Percentiles rank a stretch among this genome's conserved stretches.
phyloP scores from a whole-genome alignment of 2,113 vertebrate genomes.

The Macroglossus sobrinus region DNA sequence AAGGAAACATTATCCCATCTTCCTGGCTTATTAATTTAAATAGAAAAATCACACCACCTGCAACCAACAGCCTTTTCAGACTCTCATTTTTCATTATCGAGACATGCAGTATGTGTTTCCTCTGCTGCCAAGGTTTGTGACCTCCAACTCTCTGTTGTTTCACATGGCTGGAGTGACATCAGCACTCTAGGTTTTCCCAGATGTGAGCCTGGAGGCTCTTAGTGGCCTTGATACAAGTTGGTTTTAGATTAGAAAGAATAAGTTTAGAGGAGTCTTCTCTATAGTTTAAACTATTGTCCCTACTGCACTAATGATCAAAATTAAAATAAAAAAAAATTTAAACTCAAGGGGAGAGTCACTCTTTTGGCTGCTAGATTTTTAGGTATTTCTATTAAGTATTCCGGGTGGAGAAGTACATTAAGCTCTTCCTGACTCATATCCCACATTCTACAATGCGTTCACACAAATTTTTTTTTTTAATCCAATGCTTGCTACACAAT shows the following conservation, averaged over 20 bases:
- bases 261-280: not conserved
- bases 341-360: not conserved
- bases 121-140: not conserved
- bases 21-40: not conserved
- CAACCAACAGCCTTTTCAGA: not conserved
- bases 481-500: not conserved
- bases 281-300: not conserved
- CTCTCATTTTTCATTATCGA: not conserved
- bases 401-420: not conserved
- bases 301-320: not conserved
- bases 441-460: not conserved
- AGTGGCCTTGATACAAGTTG: not conserved
- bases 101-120: not conserved
- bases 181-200: slow-evolving; percentile 4
- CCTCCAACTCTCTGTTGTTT: not conserved
- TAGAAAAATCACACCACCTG: not conserved
- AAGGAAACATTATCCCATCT: not conserved
- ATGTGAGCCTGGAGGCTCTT: not conserved
- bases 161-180: not conserved
- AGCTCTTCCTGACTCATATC: not conserved
- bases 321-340: not conserved
- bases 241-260: not conserved
- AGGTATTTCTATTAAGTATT: not conserved
- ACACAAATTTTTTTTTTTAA: not conserved
- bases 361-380: not conserved